Evolutionary conservation across 1,140 invertebrate species (phyloP).

Genomic region (Drosophila ironensis): DNA sequence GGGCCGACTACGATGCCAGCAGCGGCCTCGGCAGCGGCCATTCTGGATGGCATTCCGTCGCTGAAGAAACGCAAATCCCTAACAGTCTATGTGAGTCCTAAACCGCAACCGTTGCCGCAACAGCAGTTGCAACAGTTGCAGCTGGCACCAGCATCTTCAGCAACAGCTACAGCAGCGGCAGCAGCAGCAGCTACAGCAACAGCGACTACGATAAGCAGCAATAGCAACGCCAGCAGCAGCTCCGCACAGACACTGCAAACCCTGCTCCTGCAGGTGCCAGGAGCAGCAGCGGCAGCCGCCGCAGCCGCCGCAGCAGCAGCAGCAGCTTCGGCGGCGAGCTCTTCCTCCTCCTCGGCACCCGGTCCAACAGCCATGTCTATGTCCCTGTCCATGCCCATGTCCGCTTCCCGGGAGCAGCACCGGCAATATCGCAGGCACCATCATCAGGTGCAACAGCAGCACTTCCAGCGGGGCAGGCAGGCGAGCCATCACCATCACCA

Average conservation of each 20-base stretch:
- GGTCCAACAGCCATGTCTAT: neutral
- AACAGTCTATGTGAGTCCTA: constrained; percentile 82
- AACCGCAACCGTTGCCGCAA: constrained; percentile 62
- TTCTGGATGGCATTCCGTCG: constrained; percentile 78
- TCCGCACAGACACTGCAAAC: constrained; percentile 51
- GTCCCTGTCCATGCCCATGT: no score
- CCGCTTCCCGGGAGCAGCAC: constrained; percentile 17
- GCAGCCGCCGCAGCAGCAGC: no score
- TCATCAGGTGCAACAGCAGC: constrained; percentile 30
- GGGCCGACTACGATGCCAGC: constrained; percentile 3
- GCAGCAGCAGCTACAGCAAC: constrained; percentile 22
- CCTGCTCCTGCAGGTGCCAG: constrained; percentile 63
- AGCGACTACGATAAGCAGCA: constrained; percentile 6
- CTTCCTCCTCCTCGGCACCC: constrained; percentile 7
- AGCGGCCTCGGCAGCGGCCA: constrained; percentile 53
- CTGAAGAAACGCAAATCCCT: constrained; percentile 81
- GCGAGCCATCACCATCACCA: constrained; percentile 32
- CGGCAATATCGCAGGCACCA: constrained; percentile 18
- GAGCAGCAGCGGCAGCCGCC: constrained; percentile 10
- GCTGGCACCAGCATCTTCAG: neutral
- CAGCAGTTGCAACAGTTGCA: constrained; percentile 44
- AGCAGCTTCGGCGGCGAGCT: constrained; percentile 25
- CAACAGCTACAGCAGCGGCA: constrained; percentile 18
- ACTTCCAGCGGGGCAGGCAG: constrained; percentile 20
- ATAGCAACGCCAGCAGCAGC: constrained; percentile 22